Conservation (phyloP, 2,888 invertebrate genomes). For the Gandaritis pyraliata region DNA sequence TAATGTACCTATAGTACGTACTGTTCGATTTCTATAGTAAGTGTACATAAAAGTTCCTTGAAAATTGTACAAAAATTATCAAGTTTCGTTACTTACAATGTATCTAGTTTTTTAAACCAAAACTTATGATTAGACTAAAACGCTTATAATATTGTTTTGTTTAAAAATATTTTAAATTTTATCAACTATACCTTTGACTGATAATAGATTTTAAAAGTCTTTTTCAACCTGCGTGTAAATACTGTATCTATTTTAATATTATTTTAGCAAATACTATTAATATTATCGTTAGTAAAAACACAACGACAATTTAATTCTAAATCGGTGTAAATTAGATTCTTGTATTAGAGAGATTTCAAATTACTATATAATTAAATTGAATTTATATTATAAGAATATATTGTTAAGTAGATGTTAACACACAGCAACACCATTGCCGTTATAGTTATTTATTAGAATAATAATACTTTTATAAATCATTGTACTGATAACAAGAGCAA, state of each 20-base stretch:
- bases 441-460: conserved; percentile 54
- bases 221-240: conserved; percentile 64
- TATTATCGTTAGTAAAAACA: conserved; percentile 62
- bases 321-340: conserved; percentile 71
- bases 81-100: conserved; percentile 33
- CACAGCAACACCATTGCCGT: conserved; percentile 71
- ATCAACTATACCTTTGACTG: conserved; percentile 73
- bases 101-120: conserved; percentile 41
- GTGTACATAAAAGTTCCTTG: conserved; percentile 45
- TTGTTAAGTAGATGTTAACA: conserved; percentile 61
- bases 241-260: conserved; percentile 51
- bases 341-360: conserved; percentile 44
- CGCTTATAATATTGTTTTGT: conserved; percentile 30
- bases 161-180: conserved; percentile 43
- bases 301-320: conserved; percentile 84
- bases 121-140: conserved; percentile 49
- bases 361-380: conserved; percentile 42
- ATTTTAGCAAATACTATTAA: conserved; percentile 49
- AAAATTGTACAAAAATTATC: conserved; percentile 36
- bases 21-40: conserved; percentile 40
- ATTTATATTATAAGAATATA: conserved; percentile 37
- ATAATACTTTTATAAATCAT: conserved; percentile 52
- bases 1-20: conserved; percentile 40
- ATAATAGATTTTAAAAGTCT: conserved; percentile 65
- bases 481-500: conserved; percentile 73